Evolutionary conservation across 2,888 invertebrate species (phyloP).

Genomic region (Aproaerema taeniolella): DNA sequence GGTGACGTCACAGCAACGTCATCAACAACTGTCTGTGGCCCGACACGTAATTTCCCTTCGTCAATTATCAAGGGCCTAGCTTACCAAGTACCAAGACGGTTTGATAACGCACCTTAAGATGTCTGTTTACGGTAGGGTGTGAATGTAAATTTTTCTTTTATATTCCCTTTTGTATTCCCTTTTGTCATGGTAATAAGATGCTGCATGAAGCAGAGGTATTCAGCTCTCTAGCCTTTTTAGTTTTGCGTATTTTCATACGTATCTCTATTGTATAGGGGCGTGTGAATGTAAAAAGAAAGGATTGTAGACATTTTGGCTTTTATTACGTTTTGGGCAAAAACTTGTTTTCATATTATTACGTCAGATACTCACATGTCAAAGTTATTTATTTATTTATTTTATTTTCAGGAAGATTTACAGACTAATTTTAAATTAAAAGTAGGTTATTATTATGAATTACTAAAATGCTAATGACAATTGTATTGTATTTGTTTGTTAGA

Average conservation of each 20-base stretch:
- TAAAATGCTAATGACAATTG: no score
- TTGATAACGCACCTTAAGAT: constrained; percentile 62
- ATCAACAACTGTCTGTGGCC: constrained; percentile 72
- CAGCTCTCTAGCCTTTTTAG: no score
- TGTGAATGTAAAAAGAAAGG: neutral
- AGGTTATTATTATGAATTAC: neutral
- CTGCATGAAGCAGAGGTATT: no score
- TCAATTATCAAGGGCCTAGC: constrained; percentile 70
- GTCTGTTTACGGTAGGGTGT: constrained; percentile 10
- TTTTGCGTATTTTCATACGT: neutral
- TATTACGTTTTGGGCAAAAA: neutral
- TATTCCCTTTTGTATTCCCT: neutral
- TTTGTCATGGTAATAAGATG: neutral
- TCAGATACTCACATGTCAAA: neutral
- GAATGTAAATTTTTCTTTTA: neutral
- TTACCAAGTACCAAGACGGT: constrained; percentile 51
- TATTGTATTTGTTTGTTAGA: no score
- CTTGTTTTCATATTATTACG: neutral
- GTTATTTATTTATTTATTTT: neutral
- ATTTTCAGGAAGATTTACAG: no score
- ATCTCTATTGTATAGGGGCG: neutral
- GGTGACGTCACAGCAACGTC: constrained; percentile 68
- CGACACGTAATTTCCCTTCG: constrained; percentile 75
- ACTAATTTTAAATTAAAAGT: neutral
- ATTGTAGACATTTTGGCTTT: neutral